Percentiles rank a stretch among this genome's conserved stretches.
Evolutionary conservation across 2,113 vertebrate species (phyloP).

Genomic region (Spea bombifrons): DNA sequence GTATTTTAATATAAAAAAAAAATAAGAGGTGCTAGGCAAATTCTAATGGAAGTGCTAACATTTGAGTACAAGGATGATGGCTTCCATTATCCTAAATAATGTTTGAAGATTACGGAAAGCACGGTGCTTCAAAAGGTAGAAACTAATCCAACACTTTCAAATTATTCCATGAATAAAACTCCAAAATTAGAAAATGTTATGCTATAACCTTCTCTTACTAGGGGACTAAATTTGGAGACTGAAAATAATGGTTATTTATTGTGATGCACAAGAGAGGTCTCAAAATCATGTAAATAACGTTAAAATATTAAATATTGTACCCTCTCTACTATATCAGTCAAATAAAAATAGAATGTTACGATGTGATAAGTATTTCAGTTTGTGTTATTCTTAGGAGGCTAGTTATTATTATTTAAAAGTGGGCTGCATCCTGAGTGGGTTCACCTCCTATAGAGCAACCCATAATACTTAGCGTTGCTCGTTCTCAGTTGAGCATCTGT

Average conservation of each 20-base stretch:
- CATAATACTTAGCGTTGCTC: neutral
- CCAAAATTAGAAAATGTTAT: constrained; percentile 57
- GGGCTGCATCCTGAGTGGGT: neutral
- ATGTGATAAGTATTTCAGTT: neutral
- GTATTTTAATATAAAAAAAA: constrained; percentile 87
- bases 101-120: constrained; percentile 84
- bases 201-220: too few species aligned
- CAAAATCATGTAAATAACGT: too few species aligned
- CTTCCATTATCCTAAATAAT: constrained; percentile 83
- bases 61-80: constrained; percentile 77
- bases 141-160: constrained; percentile 78
- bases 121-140: constrained; percentile 76
- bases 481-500: neutral
- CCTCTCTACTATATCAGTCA: too few species aligned
- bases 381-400: neutral
- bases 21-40: constrained; percentile 85
- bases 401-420: neutral
- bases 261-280: too few species aligned
- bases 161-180: constrained; percentile 72
- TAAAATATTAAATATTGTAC: too few species aligned
- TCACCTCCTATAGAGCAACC: neutral
- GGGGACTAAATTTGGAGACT: too few species aligned
- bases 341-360: too few species aligned
- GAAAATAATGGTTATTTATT: neutral
- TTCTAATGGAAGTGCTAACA: constrained; percentile 79